Conservation (phyloP, 2,797 vertebrate genomes). For the Alectoris magna region DNA sequence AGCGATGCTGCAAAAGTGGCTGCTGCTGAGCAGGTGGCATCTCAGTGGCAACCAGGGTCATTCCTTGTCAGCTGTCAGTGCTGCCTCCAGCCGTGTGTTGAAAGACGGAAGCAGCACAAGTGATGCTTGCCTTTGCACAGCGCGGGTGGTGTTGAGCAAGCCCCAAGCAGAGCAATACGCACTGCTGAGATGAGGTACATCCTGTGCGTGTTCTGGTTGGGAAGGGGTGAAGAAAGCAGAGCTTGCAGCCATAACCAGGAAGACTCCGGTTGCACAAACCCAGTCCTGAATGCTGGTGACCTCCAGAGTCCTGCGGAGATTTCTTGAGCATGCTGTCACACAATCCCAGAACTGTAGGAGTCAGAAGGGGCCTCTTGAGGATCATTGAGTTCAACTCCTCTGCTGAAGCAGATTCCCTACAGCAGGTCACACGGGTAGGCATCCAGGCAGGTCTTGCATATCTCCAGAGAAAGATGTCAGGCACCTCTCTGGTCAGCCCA, state of each 20-base stretch:
- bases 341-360: too few species aligned
- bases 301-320: background rate
- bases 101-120: background rate
- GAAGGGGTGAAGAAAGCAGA: conserved; percentile 10
- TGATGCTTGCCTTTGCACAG: conserved; percentile 29
- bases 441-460: too few species aligned
- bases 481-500: too few species aligned
- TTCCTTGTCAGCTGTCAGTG: background rate
- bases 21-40: background rate
- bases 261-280: background rate
- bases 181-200: background rate
- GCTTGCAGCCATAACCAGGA: background rate
- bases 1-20: background rate
- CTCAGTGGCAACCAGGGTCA: background rate
- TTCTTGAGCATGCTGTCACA: background rate
- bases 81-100: conserved; percentile 4
- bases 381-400: too few species aligned
- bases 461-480: too few species aligned
- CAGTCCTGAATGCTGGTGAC: background rate
- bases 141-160: conserved; percentile 34
- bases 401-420: too few species aligned
- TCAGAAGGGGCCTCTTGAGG: too few species aligned
- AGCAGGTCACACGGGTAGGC: too few species aligned
- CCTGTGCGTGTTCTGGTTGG: conserved; percentile 1
- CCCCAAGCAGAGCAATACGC: background rate